Conservation (phyloP, 2,888 invertebrate genomes). For the Dryocosmus kuriphilus region DNA sequence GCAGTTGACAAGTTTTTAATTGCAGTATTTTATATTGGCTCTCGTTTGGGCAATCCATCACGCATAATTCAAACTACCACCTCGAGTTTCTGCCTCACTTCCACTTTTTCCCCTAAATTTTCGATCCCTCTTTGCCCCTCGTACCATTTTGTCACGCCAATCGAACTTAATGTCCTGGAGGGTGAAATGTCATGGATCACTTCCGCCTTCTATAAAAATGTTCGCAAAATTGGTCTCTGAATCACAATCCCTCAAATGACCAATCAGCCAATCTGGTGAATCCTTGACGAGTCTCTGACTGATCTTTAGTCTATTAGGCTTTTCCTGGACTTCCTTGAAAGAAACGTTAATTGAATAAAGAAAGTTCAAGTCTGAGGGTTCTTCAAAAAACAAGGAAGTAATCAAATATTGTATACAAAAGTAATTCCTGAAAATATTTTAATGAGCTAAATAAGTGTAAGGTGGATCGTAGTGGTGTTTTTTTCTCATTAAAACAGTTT, state of each 20-base stretch:
- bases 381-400: not conserved
- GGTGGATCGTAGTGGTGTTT: not conserved
- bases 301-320: not conserved
- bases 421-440: not conserved
- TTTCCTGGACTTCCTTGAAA: not conserved
- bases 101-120: constrained; percentile 44
- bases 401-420: too few relatives aligned
- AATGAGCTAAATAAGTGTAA: not conserved
- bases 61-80: not conserved
- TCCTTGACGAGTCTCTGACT: constrained; percentile 1
- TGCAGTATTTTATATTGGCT: constrained; percentile 44
- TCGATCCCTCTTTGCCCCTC: constrained; percentile 44
- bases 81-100: constrained; percentile 7
- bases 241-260: not conserved
- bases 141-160: constrained; percentile 35
- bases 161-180: constrained; percentile 21
- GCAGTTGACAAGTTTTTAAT: not conserved
- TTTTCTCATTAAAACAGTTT: not conserved
- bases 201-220: constrained; percentile 46
- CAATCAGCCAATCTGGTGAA: not conserved
- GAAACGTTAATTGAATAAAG: not conserved
- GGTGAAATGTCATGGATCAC: constrained; percentile 37
- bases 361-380: not conserved
- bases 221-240: constrained; percentile 49
- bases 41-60: constrained; percentile 66